Conservation (phyloP, 2,113 vertebrate species). For the Ciconia maguari region DNA sequence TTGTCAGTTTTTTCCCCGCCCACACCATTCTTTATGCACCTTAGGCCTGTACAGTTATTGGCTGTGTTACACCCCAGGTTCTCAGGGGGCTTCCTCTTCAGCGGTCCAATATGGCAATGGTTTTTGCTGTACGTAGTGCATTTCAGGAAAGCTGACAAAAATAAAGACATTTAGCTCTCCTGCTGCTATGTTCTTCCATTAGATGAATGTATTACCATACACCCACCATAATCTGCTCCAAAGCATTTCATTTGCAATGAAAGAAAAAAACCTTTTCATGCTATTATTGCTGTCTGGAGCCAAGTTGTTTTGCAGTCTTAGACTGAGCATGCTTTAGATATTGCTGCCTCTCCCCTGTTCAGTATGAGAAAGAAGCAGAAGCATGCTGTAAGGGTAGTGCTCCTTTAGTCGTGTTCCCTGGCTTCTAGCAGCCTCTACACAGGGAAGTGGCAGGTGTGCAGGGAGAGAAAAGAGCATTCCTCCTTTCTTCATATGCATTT, state of each 20-base stretch:
- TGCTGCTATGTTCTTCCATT: background rate
- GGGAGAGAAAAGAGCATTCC: background rate
- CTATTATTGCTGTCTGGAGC: background rate
- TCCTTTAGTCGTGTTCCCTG: background rate
- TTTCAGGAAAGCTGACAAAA: background rate
- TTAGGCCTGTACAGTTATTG: background rate
- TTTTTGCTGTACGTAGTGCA: background rate
- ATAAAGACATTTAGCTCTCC: background rate
- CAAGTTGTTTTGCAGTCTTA: background rate
- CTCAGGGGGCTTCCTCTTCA: background rate
- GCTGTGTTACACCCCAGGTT: background rate
- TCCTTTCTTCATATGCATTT: background rate
- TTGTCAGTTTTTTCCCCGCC: background rate
- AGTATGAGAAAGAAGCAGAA: background rate
- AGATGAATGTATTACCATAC: background rate
- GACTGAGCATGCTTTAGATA: background rate
- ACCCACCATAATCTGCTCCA: background rate
- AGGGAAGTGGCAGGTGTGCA: background rate
- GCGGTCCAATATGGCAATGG: background rate
- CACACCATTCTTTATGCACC: background rate
- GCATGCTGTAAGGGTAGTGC: fast-evolving
- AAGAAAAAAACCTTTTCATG: background rate
- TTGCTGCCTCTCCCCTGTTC: background rate
- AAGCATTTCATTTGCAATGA: background rate
- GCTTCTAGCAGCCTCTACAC: background rate